Conservation (phyloP, 2,888 invertebrate genomes). For the Yponomeuta evonymella region DNA sequence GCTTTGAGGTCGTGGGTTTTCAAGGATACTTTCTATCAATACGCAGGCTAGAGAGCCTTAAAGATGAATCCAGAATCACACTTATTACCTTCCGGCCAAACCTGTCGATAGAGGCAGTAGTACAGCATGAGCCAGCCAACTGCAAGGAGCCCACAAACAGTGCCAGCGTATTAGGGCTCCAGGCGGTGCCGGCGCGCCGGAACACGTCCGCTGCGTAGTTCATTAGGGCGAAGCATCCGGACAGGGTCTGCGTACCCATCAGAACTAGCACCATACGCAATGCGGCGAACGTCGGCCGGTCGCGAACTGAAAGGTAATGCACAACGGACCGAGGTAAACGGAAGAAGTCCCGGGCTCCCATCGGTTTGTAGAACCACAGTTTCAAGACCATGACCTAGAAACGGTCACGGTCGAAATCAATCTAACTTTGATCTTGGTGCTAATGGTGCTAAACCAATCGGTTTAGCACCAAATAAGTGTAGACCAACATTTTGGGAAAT, state of each 20-base stretch:
- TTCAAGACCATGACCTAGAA: no score
- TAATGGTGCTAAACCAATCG: no score
- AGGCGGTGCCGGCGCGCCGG: constrained; percentile 63
- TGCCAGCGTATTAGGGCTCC: constrained; percentile 61
- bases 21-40: no score
- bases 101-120: constrained; percentile 51
- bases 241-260: constrained; percentile 56
- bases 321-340: no score
- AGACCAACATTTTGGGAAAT: no score
- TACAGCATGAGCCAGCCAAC: constrained; percentile 50
- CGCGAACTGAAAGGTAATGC: constrained; percentile 36
- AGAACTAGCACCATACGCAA: constrained; percentile 48
- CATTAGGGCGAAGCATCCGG: constrained; percentile 62
- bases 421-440: no score
- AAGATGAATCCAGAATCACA: not conserved
- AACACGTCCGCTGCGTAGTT: constrained; percentile 61
- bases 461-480: no score
- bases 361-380: no score
- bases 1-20: no score
- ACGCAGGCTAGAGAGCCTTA: no score
- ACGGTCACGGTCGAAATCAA: no score
- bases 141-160: constrained; percentile 49
- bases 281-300: constrained; percentile 46
- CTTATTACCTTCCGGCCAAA: constrained; percentile 51
- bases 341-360: no score